phyloP scores from a whole-genome alignment of 1,140 invertebrate species.

The Drosophila malerkotliana region DNA sequence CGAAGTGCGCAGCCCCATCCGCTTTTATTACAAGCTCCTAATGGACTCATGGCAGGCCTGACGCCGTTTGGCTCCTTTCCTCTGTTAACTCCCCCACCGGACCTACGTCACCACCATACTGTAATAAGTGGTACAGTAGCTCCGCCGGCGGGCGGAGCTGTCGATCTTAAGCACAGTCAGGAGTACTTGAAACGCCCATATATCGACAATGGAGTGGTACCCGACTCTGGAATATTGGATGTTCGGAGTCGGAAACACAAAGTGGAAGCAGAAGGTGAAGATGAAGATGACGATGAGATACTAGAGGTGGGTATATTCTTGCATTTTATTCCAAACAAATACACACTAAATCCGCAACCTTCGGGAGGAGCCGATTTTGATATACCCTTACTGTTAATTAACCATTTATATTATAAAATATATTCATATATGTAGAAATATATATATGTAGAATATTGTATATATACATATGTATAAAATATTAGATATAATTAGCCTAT shows the following conservation, averaged over 20 bases:
- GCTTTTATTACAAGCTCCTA: slow-evolving; percentile 89
- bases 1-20: slow-evolving; percentile 94
- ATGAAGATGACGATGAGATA: slow-evolving; percentile 51
- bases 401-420: too few relatives aligned
- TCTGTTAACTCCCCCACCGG: slow-evolving; percentile 89
- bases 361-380: too few relatives aligned
- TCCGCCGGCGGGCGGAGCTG: slow-evolving; percentile 87
- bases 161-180: slow-evolving; percentile 84
- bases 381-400: too few relatives aligned
- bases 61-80: slow-evolving; percentile 91
- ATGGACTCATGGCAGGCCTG: slow-evolving; percentile 87
- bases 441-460: too few relatives aligned
- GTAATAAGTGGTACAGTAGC: slow-evolving; percentile 50
- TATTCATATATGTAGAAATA: too few relatives aligned
- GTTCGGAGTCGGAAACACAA: slow-evolving; percentile 32
- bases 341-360: too few relatives aligned
- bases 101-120: slow-evolving; percentile 87
- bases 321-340: neutral
- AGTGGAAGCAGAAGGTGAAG: slow-evolving; percentile 26
- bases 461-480: too few relatives aligned
- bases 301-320: slow-evolving; percentile 30
- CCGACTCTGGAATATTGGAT: slow-evolving; percentile 55
- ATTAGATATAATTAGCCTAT: too few relatives aligned
- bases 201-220: slow-evolving; percentile 81
- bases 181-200: slow-evolving; percentile 79